Conservation (phyloP, 2,888 invertebrate species). For the Heliconius erato region DNA sequence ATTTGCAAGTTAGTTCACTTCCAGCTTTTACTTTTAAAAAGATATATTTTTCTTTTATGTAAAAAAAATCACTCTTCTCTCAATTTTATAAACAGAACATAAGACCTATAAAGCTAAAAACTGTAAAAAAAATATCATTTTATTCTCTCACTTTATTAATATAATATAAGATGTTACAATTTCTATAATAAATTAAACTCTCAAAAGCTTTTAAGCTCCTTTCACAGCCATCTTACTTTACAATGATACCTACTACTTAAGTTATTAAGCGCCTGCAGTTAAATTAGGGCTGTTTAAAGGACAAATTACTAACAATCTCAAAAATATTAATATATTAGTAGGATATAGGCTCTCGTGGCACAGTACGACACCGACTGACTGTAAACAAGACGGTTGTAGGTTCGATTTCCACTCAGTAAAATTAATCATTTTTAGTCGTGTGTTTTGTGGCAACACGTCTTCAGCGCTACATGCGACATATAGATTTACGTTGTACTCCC, state of each 20-base stretch:
- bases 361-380: not conserved
- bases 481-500: no score
- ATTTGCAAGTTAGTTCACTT: no score
- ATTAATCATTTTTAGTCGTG: no score
- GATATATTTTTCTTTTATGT: no score
- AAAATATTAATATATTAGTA: not conserved
- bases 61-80: no score
- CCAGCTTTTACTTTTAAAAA: no score
- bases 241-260: slow-evolving; percentile 4
- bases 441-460: no score
- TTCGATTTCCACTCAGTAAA: not conserved
- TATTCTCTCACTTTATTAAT: not conserved
- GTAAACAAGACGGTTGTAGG: not conserved
- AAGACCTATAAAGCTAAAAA: no score
- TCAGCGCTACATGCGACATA: no score
- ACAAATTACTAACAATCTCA: not conserved
- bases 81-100: no score
- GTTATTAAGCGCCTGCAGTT: not conserved
- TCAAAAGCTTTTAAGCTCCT: slow-evolving; percentile 8
- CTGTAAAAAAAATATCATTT: no score
- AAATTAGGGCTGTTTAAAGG: not conserved
- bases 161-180: not conserved
- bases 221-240: not conserved
- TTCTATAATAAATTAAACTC: slow-evolving; percentile 2
- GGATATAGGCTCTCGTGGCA: not conserved